phyloP scores from a whole-genome alignment of 2,113 vertebrate genomes.

The Manacus vitellinus region DNA sequence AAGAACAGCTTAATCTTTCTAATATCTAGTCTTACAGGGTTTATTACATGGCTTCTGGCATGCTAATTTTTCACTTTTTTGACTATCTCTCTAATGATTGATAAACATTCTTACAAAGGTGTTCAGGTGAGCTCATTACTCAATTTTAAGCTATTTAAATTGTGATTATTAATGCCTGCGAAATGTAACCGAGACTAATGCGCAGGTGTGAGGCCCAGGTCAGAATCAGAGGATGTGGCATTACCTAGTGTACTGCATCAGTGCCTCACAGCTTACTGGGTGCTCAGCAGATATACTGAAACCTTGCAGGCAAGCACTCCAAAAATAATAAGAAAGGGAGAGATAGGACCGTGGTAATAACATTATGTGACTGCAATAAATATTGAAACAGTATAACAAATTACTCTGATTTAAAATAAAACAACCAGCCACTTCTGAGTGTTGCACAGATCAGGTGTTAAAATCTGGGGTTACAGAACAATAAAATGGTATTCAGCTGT shows the following conservation, averaged over 20 bases:
- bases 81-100: slow-evolving; percentile 2
- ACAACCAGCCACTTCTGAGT: not conserved
- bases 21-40: slow-evolving; percentile 30
- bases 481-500: not conserved
- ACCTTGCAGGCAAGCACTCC: not conserved
- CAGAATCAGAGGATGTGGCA: not conserved
- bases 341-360: not conserved
- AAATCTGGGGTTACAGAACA: slow-evolving; percentile 24
- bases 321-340: not conserved
- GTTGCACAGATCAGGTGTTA: not conserved
- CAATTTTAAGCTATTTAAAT: not conserved
- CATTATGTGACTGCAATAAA: not conserved
- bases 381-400: not conserved
- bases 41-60: slow-evolving; percentile 34
- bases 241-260: not conserved
- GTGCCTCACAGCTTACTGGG: not conserved
- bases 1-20: slow-evolving; percentile 44
- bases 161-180: not conserved
- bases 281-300: not conserved
- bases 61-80: slow-evolving; percentile 32
- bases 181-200: not conserved
- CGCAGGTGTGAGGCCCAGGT: not conserved
- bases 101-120: slow-evolving; percentile 3
- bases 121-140: slow-evolving; percentile 9
- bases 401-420: not conserved